Base-by-base conservation (phyloP, 2,797 vertebrate genomes). In the Macropus fuliginosus region DNA sequence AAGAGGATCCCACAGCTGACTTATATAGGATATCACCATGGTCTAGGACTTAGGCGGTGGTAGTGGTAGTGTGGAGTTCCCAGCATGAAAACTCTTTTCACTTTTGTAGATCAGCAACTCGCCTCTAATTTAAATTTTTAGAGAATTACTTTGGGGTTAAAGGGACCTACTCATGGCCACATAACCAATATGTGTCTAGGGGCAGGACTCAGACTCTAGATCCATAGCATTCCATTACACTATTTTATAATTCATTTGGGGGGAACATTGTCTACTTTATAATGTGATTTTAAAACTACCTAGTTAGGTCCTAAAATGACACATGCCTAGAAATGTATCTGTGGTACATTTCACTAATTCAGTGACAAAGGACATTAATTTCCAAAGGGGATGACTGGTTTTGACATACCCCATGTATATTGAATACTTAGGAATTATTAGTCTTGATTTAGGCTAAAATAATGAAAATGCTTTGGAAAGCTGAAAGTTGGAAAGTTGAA, bases 401-500 rank as follows among this genome's bases (percentile, higher is more conserved):
- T 46, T 57, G 8, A 5, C 0, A 66, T 62, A 55, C 18, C 66
- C 27, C 0, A 10, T 0, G 24, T 18, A 93, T 28, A 93, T 24
- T 10, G 55, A 56, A 28, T 31, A 52, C 18, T 56, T 91, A 89
- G 28, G 34, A 18, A n/a, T 56, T 1, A 34, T 29, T 40, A 89
- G 1, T 93, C 46, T 62, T 56, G 52, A 12, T 59, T 91, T 93
- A 66, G 91, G 91, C 54, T 94, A 56, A 93, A 93, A 93, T 40
- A 55, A 96, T 5, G 12, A 66, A 95, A 93, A 93, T 55, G 89
- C 50, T 95, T 50, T 56, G 62, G 94, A 95, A 93, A 94, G 90
- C 55, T 89, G 91, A 96, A 97, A 95, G 52, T 50, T 56, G 62
- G 94, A 95, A 93, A 94, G 90, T 56, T 89, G 91, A 96, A 97